Base-by-base conservation (phyloP, 1,140 invertebrate genomes). In the Maconellicoccus hirsutus region DNA sequence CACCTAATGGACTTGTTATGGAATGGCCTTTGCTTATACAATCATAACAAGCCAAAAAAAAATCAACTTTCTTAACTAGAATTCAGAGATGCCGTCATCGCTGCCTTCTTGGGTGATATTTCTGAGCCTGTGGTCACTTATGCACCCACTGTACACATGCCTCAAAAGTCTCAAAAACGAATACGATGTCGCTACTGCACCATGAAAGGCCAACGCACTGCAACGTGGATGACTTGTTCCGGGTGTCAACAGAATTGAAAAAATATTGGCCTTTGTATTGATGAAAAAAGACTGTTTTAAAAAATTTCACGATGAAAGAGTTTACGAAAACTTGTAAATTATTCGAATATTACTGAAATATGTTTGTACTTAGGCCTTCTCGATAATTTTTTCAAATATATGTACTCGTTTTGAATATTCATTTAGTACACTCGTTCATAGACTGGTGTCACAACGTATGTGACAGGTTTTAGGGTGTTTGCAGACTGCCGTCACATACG, bases 1-100 rank as follows among this genome's bases (percentile, higher is more conserved):
- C 72, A 75, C 33, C 74, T 79, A 33, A 29, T 78, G 19, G 75
- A 78, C 72, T 70, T 74, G 39, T 70, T 78, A 26, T 73, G 74
- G 10, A 78, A 79, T 74, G 71, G 75, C 8, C 42, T 52, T 33
- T 33, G 12, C n/a, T 3, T 16, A 8, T 52, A 8, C n/a, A 52
- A 52, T 16, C n/a, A 8, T 52, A 16, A 52, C 3, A 52, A 52
- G n/a, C 42, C 42, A 52, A 52, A 52, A 52, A 19, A 52, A 52
- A 16, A 14, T 14, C 6, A 52, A 16, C 42, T 52, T 4, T 16
- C 42, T 52, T 52, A 16, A 8, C n/a, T 52, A 19, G 12, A 52
- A 52, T 52, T 52, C 16, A 2, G 42, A 4, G 42, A 52, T 52
- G 4, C 42, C n/a, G n/a, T 52, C 42, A 52, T 52, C 16, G n/a